Conservation (phyloP, 2,888 invertebrate genomes). For the Morpho achilles region DNA sequence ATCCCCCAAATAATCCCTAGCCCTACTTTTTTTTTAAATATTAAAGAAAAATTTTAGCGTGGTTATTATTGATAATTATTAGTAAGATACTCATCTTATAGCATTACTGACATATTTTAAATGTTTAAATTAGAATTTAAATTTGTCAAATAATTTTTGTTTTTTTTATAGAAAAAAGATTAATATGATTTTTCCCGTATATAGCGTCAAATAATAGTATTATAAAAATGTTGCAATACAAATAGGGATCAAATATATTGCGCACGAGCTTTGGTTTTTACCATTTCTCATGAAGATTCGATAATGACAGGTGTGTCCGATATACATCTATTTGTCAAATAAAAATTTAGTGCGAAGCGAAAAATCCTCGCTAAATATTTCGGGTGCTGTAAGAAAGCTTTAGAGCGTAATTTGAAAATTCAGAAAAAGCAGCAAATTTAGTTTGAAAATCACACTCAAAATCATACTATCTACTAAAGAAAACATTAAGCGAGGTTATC, state of each 20-base stretch:
- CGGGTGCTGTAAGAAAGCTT: conserved; percentile 42
- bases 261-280: conserved; percentile 8
- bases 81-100: too few species aligned
- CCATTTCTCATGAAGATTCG: neutral
- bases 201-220: neutral
- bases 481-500: conserved; percentile 70
- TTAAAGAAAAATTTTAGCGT: too few species aligned
- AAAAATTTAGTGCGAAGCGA: conserved; percentile 24
- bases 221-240: conserved; percentile 3
- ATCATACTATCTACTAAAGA: conserved; percentile 68
- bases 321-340: conserved; percentile 10
- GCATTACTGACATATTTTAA: too few species aligned
- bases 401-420: conserved; percentile 51
- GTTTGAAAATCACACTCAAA: conserved; percentile 69
- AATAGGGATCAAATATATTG: conserved; percentile 1
- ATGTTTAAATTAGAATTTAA: too few species aligned
- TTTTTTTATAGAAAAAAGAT: neutral
- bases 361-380: conserved; percentile 26
- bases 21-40: too few species aligned
- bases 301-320: neutral
- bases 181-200: neutral
- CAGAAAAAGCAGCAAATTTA: conserved; percentile 64
- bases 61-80: too few species aligned
- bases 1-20: conserved; percentile 37
- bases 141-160: neutral